Percentiles rank a stretch among this genome's conserved stretches.
phyloP scores from a whole-genome alignment of 2,888 invertebrate species.

The Stomorhina lunata region DNA sequence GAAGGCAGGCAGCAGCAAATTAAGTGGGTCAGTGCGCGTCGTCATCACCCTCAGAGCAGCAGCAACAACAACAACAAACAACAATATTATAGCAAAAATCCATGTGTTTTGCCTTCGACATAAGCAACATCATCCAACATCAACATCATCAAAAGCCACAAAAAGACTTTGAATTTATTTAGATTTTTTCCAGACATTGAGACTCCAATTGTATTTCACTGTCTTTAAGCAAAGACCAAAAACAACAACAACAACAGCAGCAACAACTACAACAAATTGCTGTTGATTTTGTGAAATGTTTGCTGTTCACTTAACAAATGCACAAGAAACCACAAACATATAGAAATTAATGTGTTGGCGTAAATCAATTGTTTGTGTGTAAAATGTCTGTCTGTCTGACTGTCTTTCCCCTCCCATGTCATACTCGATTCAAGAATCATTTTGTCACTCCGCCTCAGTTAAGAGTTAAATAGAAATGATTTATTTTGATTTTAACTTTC shows the following conservation, averaged over 20 bases:
- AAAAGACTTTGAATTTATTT: constrained; percentile 37
- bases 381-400: not conserved
- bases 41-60: constrained; percentile 26
- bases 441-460: not conserved
- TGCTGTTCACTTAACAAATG: constrained; percentile 12
- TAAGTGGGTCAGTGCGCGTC: constrained; percentile 62
- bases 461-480: not conserved
- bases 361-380: constrained; percentile 7
- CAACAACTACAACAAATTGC: not conserved
- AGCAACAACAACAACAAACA: constrained; percentile 9
- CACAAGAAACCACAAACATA: constrained; percentile 9
- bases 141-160: too few species aligned
- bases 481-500: constrained; percentile 23
- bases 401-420: not conserved
- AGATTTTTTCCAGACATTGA: constrained; percentile 41
- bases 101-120: constrained; percentile 3
- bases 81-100: constrained; percentile 22
- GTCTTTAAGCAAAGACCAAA: not conserved
- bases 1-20: too few species aligned
- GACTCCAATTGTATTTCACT: constrained; percentile 25
- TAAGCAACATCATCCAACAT: not conserved
- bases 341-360: constrained; percentile 9
- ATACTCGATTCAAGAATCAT: constrained; percentile 7
- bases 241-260: not conserved
- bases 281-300: constrained; percentile 9